Conservation (phyloP, 2,888 invertebrate species). For the Drosophila acutilabella region DNA sequence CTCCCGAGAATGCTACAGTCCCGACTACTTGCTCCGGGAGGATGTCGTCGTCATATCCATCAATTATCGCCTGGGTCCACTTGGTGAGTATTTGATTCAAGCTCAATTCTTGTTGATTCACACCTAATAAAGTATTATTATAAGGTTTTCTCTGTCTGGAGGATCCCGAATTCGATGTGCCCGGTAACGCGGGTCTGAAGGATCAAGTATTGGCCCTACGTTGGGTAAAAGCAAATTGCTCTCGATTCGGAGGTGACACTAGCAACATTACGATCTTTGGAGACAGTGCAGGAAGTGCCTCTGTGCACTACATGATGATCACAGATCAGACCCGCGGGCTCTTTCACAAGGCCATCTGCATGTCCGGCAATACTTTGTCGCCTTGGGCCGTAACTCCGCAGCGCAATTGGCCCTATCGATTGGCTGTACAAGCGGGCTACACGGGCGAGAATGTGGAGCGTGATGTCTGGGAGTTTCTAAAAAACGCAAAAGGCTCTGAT, state of each 20-base stretch:
- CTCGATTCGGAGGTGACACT: conserved; percentile 86
- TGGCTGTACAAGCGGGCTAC: conserved; percentile 83
- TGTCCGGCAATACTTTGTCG: conserved; percentile 83
- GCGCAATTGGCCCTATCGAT: conserved; percentile 82
- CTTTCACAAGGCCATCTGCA: conserved; percentile 84
- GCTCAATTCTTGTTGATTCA: too few relatives aligned
- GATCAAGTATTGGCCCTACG: conserved; percentile 86
- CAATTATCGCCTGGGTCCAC: conserved; percentile 86
- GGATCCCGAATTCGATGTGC: conserved; percentile 85
- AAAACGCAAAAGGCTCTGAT: conserved; percentile 77
- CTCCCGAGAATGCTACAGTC: conserved; percentile 84
- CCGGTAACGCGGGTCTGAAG: conserved; percentile 86
- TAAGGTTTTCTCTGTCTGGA: conserved; percentile 86
- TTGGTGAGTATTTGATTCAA: conserved; percentile 72
- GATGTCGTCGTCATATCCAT: conserved; percentile 86
- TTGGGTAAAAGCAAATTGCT: conserved; percentile 86
- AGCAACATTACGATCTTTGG: conserved; percentile 86
- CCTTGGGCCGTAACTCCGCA: conserved; percentile 84
- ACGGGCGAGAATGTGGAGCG: conserved; percentile 81
- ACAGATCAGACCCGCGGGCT: conserved; percentile 85
- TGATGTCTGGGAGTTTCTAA: conserved; percentile 83
- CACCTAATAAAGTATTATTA: background rate
- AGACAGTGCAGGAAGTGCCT: conserved; percentile 86
- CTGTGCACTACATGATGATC: conserved; percentile 86
- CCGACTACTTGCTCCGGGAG: conserved; percentile 85